Base-by-base conservation (phyloP, 2,113 vertebrate species). In the Colius striatus region DNA sequence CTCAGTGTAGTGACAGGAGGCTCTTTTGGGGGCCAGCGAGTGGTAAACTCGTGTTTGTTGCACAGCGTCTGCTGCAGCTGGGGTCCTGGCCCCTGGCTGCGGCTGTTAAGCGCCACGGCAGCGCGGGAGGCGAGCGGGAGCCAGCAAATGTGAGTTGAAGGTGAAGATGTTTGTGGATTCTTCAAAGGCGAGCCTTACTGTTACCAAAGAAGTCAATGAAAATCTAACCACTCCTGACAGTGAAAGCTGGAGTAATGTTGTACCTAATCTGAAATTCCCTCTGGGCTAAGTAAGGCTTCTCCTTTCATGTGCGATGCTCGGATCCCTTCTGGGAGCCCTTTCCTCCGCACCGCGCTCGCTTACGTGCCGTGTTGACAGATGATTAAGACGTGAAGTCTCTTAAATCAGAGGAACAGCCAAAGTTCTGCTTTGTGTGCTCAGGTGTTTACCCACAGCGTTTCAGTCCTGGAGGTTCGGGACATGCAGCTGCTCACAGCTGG, bases 181-280 rank as follows among this genome's bases (percentile, higher is more conserved):
- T 95, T 95, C 94, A 95, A 95, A 97, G 83, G 87, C 5, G 1
- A 92, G 47, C 76, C 72, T 16, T 6, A 19, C 79, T 48, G 76
- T 41, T 92, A 70, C 86, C 90, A 71, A 74, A 81, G 91, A 38
- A 97, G 96, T 87, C 95, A 87, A 76, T 81, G 92, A 11, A 63
- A 92, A 87, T 55, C 91, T 96, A 97, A 93, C 27, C 32, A 6
- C 81, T 92, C 65, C 36, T 87, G 96, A 93, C 94, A 90, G 86
- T 9, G 76, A 87, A 47, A 89, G 91, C 89, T 51, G 87, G 48
- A 76, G 93, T 68, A 78, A 87, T 14, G 81, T 89, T 87, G 87
- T 91, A 89, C 94, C 94, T 96, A 94, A 97, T 95, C 91, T 89
- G 95, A 97, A 97, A 97, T 86, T 97, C 91, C 75, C 91, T 97